Base-by-base conservation (phyloP, 2,797 vertebrate species). In the Lateolabrax maculatus region DNA sequence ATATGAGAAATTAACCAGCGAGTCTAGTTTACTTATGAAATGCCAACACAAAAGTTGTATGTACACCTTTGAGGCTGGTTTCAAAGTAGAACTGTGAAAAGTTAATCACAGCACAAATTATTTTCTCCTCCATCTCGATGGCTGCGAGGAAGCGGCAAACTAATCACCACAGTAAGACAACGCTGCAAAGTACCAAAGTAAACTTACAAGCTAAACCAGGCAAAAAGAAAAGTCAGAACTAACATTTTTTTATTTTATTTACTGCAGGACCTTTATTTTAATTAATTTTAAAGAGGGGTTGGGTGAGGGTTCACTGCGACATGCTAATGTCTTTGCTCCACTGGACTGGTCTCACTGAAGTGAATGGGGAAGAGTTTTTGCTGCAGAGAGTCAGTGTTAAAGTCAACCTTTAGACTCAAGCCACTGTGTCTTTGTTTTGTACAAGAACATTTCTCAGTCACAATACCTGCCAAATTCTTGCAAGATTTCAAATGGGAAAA, bases 401-500 rank as follows among this genome's bases (percentile, higher is more conserved):
- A 39, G 48, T 19, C n/a, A n/a, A n/a, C 18, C 29, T 12, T 49
- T 39, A 4, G n/a, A n/a, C 37, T 58, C 18, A 29, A 8, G 34
- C 8, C n/a, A 64, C 5, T 19, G 21, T 63, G 67, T 58, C 16
- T 70, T 27, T 71, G 27, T 16, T 65, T 71, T 61, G 13, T n/a
- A 10, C 9, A 25, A 2, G 39, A 16, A 77, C 27, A 23, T 4
- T 1, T 61, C 15, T 29, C 49, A 29, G 21, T 56, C 31, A 25
- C 9, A 68, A 36, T 2, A 66, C 6, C 16, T 71, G 55, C 51
- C 9, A 58, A 31, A 63, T 27, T 36, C 9, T 37, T 41, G n/a
- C n/a, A 73, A 55, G 9, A 53, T 27, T 43, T 49, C 5, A 67
- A 64, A 49, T 27, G 5, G 37, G 4, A 80, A 23, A 76, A 52